phyloP scores from a whole-genome alignment of 2,888 invertebrate species.

The Heliconius aoede region DNA sequence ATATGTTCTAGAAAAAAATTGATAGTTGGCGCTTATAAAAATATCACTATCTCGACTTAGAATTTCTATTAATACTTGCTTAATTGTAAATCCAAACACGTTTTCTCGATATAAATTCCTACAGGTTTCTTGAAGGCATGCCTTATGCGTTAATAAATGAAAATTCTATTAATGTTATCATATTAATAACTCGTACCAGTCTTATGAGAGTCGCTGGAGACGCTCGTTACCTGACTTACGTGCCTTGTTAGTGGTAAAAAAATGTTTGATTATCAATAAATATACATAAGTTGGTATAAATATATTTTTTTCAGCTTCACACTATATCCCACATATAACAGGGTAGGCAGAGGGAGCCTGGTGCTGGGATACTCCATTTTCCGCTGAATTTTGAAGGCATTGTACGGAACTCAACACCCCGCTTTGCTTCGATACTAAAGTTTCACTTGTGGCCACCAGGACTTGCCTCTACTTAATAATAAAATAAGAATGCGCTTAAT shows the following conservation, averaged over 20 bases:
- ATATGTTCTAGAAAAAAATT: background rate
- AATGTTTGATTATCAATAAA: background rate
- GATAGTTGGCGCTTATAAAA: background rate
- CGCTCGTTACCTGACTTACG: background rate
- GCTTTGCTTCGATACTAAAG: too few relatives aligned
- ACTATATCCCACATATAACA: too few relatives aligned
- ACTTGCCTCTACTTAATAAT: background rate
- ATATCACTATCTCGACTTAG: conserved; percentile 10
- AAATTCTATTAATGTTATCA: conserved; percentile 43
- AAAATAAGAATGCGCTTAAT: too few relatives aligned
- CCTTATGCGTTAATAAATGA: conserved; percentile 45
- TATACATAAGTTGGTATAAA: background rate
- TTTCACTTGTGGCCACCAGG: too few relatives aligned
- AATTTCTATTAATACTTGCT: conserved; percentile 35
- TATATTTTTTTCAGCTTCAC: too few relatives aligned
- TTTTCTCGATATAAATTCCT: conserved; percentile 43
- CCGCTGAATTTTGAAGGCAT: too few relatives aligned
- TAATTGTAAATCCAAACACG: conserved; percentile 43
- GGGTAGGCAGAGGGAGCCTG: too few relatives aligned
- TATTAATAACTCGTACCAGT: conserved; percentile 42
- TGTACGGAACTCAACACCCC: too few relatives aligned
- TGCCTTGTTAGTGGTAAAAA: conserved; percentile 20
- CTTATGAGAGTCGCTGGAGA: conserved; percentile 18
- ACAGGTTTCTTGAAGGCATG: conserved; percentile 45
- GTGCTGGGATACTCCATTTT: too few relatives aligned